phyloP scores from a whole-genome alignment of 2,113 vertebrate species.

The Thunnus thynnus region DNA sequence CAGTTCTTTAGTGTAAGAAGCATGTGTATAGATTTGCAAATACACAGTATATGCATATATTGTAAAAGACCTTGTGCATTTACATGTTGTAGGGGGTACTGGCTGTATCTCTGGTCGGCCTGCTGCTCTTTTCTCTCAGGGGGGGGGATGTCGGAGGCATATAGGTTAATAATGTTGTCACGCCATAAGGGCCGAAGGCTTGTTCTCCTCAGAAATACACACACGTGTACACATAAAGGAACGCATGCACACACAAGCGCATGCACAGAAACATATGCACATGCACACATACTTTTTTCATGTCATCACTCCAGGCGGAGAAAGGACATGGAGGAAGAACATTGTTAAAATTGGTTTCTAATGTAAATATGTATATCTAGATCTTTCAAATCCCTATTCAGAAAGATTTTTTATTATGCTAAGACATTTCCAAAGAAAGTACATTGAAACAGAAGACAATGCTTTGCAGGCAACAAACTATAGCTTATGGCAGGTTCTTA shows the following conservation, averaged over 20 bases:
- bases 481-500: conserved; percentile 24
- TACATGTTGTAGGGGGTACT: conserved; percentile 11
- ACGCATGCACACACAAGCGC: conserved; percentile 2
- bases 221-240: not conserved
- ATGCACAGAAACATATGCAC: conserved; percentile 12
- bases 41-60: no score
- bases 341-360: conserved; percentile 60
- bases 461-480: no score
- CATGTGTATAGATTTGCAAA: conserved; percentile 1
- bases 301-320: conserved; percentile 9
- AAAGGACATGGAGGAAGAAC: conserved; percentile 55
- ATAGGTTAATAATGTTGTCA: conserved; percentile 76
- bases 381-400: not conserved
- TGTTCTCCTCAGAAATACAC: conserved; percentile 43
- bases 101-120: conserved; percentile 42
- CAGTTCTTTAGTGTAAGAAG: not conserved
- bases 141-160: conserved; percentile 39
- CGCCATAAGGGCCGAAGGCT: conserved; percentile 53
- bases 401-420: conserved; percentile 15
- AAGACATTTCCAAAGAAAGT: conserved; percentile 14
- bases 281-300: not conserved
- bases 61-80: not conserved
- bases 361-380: conserved; percentile 26
- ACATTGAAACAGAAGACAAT: conserved; percentile 25
- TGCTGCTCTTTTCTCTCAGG: conserved; percentile 49